phyloP scores from a whole-genome alignment of 2,888 invertebrate genomes.

The Phyto melanocephala region DNA sequence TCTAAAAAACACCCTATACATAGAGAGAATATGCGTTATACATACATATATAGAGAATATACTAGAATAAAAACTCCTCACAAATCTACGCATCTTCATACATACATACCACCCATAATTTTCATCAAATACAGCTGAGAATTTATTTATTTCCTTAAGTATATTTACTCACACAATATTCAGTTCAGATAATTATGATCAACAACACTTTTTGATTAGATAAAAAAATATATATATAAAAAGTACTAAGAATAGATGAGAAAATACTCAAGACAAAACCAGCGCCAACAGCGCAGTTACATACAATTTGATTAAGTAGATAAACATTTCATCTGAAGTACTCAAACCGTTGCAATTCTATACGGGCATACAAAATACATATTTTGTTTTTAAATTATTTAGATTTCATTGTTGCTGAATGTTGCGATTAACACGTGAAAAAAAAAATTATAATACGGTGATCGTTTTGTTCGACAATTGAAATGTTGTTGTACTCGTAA shows the following conservation, averaged over 20 bases:
- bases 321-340: background rate
- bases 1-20: too few relatives aligned
- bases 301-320: background rate
- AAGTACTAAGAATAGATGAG: background rate
- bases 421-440: background rate
- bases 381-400: background rate
- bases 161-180: slow-evolving; percentile 8
- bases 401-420: background rate
- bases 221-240: background rate
- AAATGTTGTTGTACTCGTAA: slow-evolving; percentile 11
- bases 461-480: background rate
- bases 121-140: slow-evolving; percentile 20
- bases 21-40: too few relatives aligned
- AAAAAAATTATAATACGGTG: background rate
- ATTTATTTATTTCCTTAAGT: background rate
- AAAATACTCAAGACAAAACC: background rate
- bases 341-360: slow-evolving; percentile 3
- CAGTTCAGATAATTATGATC: slow-evolving; percentile 30
- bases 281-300: background rate
- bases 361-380: background rate
- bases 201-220: slow-evolving; percentile 40
- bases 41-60: too few relatives aligned
- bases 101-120: background rate
- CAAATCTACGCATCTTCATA: background rate
- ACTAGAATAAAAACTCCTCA: background rate